These are phyloP conservation scores for Megaceryle torquata DNA, from an alignment of 2,113 vertebrate genomes.

Conservation along the genomic window DNA sequence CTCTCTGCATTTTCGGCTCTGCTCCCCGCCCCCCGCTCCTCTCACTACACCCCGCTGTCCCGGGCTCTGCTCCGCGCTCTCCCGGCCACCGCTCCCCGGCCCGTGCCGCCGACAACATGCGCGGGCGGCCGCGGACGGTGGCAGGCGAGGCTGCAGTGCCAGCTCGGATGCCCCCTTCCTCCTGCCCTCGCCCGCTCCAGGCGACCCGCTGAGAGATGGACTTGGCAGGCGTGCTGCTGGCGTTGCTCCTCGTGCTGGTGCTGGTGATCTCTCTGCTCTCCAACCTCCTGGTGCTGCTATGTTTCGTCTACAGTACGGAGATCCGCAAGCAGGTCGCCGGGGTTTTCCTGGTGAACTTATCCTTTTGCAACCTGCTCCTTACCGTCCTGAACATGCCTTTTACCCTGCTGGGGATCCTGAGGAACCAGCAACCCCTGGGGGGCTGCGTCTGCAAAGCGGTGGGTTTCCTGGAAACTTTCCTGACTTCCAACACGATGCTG, in stretches of 20 bases:
- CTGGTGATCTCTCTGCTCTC: conserved; percentile 75
- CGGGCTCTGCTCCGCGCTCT: background rate
- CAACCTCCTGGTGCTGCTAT: conserved; percentile 79
- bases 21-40: background rate
- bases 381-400: conserved; percentile 78
- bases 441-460: conserved; percentile 68
- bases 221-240: conserved; percentile 77
- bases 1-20: background rate
- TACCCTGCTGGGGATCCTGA: conserved; percentile 73
- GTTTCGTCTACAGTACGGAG: conserved; percentile 78
- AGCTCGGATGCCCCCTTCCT: background rate
- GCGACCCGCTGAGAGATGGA: conserved; percentile 74
- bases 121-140: background rate
- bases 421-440: conserved; percentile 65
- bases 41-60: background rate
- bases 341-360: conserved; percentile 78
- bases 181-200: conserved; percentile 37
- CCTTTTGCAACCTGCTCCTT: conserved; percentile 80
- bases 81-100: background rate
- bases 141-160: conserved; percentile 49
- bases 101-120: background rate
- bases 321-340: conserved; percentile 78
- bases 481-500: conserved; percentile 77
- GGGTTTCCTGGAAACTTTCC: conserved; percentile 79
- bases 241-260: conserved; percentile 74